A percentile compares a stretch with the other conserved stretches of the same genome.
These are phyloP conservation scores for Drosophila aldrichi DNA, from an alignment of 2,888 invertebrate genomes.

Conservation along the genomic window DNA sequence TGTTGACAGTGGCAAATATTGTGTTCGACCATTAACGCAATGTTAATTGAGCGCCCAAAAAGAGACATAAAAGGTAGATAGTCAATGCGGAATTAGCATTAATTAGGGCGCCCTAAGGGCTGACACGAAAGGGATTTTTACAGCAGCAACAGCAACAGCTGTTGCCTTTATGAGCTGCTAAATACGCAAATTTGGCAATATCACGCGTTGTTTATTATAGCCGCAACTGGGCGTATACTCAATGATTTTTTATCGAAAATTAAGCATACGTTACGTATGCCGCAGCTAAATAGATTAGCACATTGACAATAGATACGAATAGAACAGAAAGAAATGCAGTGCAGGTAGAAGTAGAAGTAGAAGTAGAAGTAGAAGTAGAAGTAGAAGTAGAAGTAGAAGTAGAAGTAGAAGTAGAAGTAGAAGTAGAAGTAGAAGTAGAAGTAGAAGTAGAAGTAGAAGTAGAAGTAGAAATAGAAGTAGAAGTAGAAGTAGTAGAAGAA, in stretches of 20 bases:
- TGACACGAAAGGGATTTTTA: conserved; percentile 14
- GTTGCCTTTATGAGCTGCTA: conserved; percentile 55
- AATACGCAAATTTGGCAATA: conserved; percentile 26
- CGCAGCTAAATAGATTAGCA: conserved; percentile 60
- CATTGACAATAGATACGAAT: background rate
- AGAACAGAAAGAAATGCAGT: too few species aligned
- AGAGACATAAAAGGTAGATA: conserved; percentile 32
- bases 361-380: too few species aligned
- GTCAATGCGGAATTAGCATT: conserved; percentile 56
- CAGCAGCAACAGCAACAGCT: background rate
- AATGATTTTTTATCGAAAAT: conserved; percentile 42
- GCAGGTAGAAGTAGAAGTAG: too few species aligned
- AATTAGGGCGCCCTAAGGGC: conserved; percentile 49
- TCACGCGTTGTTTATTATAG: conserved; percentile 15
- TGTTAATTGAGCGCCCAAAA: conserved; percentile 48
- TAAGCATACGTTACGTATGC: conserved; percentile 71
- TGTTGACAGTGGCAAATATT: conserved; percentile 42
- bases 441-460: background rate
- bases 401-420: too few species aligned
- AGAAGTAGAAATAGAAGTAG: background rate
- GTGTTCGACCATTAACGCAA: conserved; percentile 53
- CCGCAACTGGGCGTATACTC: conserved; percentile 56
- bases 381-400: too few species aligned
- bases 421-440: too few species aligned
- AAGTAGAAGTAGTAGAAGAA: too few species aligned